These are phyloP conservation scores for Megalops cyprinoides DNA, from an alignment of 2,797 vertebrate genomes.

Conservation along the genomic window DNA sequence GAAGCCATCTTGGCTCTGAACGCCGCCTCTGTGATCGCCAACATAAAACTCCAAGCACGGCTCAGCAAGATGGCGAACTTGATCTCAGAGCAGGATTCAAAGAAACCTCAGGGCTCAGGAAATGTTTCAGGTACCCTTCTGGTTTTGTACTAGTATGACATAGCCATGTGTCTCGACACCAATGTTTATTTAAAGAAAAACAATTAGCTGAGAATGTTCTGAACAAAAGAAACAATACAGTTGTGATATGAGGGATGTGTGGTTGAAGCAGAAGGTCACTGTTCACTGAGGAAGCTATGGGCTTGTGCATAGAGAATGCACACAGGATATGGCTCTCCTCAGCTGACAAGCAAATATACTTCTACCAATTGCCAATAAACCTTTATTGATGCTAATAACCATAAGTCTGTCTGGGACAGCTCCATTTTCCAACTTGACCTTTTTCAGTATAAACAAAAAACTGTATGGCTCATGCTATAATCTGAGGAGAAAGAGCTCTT, in stretches of 20 bases:
- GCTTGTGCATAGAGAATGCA: constrained; percentile 33
- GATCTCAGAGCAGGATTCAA: constrained; percentile 44
- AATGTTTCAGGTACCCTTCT: constrained; percentile 57
- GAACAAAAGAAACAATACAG: background rate
- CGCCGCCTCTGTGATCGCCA: constrained; percentile 75
- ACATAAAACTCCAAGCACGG: constrained; percentile 75
- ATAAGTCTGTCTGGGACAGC: background rate
- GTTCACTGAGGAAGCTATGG: background rate
- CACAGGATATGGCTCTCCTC: no score
- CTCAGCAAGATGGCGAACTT: constrained; percentile 58
- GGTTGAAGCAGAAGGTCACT: background rate
- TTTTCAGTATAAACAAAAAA: background rate
- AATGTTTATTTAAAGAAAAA: background rate
- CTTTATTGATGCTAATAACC: background rate
- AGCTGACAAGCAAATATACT: no score
- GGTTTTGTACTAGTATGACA: background rate
- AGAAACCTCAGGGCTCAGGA: constrained; percentile 37
- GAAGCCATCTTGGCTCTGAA: constrained; percentile 72
- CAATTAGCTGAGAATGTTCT: background rate
- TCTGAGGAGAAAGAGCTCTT: background rate
- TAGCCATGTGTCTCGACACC: background rate
- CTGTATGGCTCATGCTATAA: background rate
- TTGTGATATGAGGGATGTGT: background rate
- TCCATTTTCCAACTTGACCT: background rate
- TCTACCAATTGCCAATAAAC: background rate